Conservation (phyloP, 2,888 invertebrate species). For the Meiosimyza decipiens region DNA sequence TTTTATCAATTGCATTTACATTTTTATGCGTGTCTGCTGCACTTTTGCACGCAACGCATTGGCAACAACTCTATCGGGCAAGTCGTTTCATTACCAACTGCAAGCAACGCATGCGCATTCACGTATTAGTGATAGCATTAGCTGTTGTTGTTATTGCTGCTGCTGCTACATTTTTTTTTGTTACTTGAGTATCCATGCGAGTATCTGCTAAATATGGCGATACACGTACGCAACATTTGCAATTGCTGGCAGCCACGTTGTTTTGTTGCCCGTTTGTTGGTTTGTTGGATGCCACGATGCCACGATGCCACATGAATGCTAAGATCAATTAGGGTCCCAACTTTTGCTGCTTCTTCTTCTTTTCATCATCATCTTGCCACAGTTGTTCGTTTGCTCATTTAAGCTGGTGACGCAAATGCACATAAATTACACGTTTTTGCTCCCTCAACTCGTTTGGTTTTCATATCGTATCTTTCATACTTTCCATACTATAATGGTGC, state of each 20-base stretch:
- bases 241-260: background rate
- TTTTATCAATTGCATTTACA: background rate
- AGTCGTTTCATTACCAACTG: background rate
- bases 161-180: background rate
- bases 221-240: slow-evolving; percentile 24
- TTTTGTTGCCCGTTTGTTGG: background rate
- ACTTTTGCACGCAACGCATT: background rate
- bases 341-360: background rate
- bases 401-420: slow-evolving; percentile 26
- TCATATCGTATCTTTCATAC: background rate
- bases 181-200: background rate
- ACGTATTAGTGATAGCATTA: background rate
- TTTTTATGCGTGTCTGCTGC: background rate
- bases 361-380: background rate
- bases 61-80: slow-evolving; percentile 7
- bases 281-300: background rate
- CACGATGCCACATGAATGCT: slow-evolving; percentile 22
- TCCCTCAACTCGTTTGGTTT: slow-evolving; percentile 4
- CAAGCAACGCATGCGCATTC: slow-evolving; percentile 25
- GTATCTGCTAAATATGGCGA: slow-evolving; percentile 23
- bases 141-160: background rate
- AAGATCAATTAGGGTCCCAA: slow-evolving; percentile 34
- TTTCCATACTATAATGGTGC: background rate
- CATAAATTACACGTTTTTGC: slow-evolving; percentile 21
- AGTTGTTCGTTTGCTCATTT: slow-evolving; percentile 8